Evolutionary conservation across 2,888 invertebrate species (phyloP), one percentile per base, ranked within the genome.

Genomic region (Pegoplata infirma): DNA sequence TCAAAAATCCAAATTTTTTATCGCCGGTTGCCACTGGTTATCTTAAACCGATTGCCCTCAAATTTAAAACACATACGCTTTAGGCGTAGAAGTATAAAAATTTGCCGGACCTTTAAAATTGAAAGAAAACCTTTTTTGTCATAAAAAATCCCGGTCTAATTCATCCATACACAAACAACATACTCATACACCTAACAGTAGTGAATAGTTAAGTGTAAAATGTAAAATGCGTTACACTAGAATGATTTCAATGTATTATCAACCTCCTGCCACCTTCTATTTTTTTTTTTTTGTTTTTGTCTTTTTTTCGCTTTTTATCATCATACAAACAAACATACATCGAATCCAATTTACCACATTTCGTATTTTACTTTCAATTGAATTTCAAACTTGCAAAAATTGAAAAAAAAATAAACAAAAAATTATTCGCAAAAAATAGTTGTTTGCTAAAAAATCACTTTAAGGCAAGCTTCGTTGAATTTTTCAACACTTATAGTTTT

Each of bases 381-480:
- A 53, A 67, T 71, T 74, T 44, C 23, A 56, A 69, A 69, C 66
- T 66, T 80, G 73, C 69, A 81, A 76, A 81, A 40, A 40, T n/a
- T n/a, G 14, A n/a, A 12, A 83, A 81, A 83, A 79, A 71, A 40
- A 83, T 82, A 83, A 79, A 73, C n/a, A n/a, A n/a, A n/a, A n/a
- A n/a, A n/a, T n/a, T n/a, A n/a, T 82, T 36, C n/a, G 12, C n/a
- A 56, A 36, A 56, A 56, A 68, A 55, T 69, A 49, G 55, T 61
- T 64, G 12, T 40, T 40, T n/a, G 36, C 36, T 40, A 40, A 40
- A 40, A 40, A 40, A 40, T 40, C 44, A 61, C 63, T 66, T 84
- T 82, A 82, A 83, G 80, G 83, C 82, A 84, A 84, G 85, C 85
- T 84, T 85, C 81, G 85, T 21, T 85, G 86, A 81, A 81, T 85